Evolutionary conservation across 2,113 vertebrate species (phyloP).

Genomic region (Muscicapa adusta): DNA sequence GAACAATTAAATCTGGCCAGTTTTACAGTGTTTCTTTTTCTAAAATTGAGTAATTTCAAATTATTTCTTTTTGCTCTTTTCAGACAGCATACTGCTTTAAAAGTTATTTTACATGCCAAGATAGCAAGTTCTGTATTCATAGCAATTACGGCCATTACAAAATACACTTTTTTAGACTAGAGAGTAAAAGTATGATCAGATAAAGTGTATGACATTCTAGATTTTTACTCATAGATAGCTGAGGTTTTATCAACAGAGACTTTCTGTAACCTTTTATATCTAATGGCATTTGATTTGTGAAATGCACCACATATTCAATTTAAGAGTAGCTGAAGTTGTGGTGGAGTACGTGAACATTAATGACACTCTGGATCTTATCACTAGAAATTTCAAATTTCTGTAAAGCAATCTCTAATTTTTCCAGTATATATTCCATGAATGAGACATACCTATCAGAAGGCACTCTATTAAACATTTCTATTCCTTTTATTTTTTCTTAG

Average conservation of each 20-base stretch:
- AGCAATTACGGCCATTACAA: not conserved
- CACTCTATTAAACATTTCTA: not conserved
- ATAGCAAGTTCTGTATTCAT: not conserved
- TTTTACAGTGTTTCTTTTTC: not conserved
- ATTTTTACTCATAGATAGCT: not conserved
- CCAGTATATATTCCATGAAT: not conserved
- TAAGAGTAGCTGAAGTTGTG: not conserved
- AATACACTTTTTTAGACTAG: not conserved
- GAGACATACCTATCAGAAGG: not conserved
- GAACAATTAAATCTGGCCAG: not conserved
- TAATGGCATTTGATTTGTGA: not conserved
- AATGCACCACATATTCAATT: not conserved
- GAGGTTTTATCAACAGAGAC: not conserved
- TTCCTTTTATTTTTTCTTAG: not conserved
- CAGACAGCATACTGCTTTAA: not conserved
- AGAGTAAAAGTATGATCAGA: not conserved
- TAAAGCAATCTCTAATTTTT: not conserved
- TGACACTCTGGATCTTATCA: not conserved
- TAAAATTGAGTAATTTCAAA: not conserved
- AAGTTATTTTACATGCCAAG: no score
- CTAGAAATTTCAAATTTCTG: not conserved
- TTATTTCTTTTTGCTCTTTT: not conserved
- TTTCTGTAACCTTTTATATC: not conserved
- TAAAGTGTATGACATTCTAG: not conserved
- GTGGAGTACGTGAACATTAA: not conserved